Base-by-base conservation (phyloP, 2,113 vertebrate genomes). In the Prinia subflava region DNA sequence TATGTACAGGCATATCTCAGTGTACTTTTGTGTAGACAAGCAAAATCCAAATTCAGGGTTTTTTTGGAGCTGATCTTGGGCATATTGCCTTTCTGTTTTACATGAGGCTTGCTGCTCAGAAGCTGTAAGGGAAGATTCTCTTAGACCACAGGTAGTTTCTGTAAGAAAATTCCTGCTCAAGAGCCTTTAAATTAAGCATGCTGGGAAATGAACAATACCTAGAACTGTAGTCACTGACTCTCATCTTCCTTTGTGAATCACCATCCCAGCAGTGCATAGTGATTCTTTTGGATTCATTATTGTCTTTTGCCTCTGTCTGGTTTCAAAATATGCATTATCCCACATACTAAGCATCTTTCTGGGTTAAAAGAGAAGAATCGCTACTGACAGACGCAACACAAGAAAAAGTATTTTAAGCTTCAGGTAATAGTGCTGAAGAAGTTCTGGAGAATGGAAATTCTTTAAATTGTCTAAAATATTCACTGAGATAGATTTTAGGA, bases 21-120 rank as follows among this genome's bases (percentile, higher is more conserved):
- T 56, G 3, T 59, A 49, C 21, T 81, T 78, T 41, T 67, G 28
- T 49, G 8, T 19, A 49, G 53, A 57, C 11, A 47, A 60, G 15
- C 4, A 64, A 89, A 87, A 82, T 52, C 13, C 28, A 57, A 0
- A 30, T 78, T 62, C 2, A 15, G 5, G 3, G 0, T 0, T 1
- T 42, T 63, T 81, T 67, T 41, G 17, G 19, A 52, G 15, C 23
- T 69, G 21, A 62, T 55, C 5, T 59, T n/a, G 13, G 9, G 25
- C 9, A 22, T 57, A 17, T 13, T 74, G 28, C 2, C 50, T 76
- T 60, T 94, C 65, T 71, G 20, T 22, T 92, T 91, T 53, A 76
- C 18, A 19, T 60, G 28, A 31, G 15, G 11, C 23, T 77, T 89
- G 31, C 15, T 74, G 49, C 44, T 82, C 23, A 64, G n/a, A 60